Conservation (phyloP, 1,140 invertebrate species). For the Hylyphantes graminicola region DNA sequence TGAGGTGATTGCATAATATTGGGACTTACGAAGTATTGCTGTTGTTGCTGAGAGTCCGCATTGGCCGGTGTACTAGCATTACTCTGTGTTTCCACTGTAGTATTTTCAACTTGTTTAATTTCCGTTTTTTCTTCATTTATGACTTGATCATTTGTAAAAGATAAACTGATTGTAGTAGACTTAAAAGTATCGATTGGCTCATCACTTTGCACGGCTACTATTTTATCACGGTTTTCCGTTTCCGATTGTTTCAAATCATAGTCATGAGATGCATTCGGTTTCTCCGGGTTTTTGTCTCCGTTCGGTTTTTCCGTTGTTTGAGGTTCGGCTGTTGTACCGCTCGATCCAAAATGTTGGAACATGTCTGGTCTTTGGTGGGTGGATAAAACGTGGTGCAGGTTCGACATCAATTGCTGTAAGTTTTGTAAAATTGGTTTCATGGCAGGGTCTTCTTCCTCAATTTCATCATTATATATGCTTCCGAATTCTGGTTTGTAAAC, state of each 20-base stretch:
- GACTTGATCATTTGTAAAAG: no score
- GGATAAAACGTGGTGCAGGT: slow-evolving; percentile 39
- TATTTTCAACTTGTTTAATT: background rate
- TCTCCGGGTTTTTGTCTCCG: background rate
- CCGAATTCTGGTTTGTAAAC: slow-evolving; percentile 21
- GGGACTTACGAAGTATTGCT: slow-evolving; percentile 12
- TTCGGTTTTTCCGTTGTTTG: background rate
- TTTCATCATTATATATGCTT: slow-evolving; percentile 14
- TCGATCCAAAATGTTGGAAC: slow-evolving; percentile 6
- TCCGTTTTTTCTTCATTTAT: no score
- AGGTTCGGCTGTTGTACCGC: background rate
- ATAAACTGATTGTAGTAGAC: no score
- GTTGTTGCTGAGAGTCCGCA: background rate
- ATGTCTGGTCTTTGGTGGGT: slow-evolving; percentile 36
- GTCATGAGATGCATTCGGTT: background rate
- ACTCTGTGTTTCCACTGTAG: background rate
- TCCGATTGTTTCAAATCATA: background rate
- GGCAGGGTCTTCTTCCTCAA: background rate
- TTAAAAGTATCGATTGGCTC: no score
- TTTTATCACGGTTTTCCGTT: background rate
- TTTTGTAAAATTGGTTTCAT: slow-evolving; percentile 55
- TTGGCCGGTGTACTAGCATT: background rate
- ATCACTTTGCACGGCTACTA: background rate
- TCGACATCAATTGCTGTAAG: slow-evolving; percentile 44
- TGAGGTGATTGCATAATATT: background rate